phyloP scores from a whole-genome alignment of 2,113 vertebrate genomes.

The Microcebus murinus region DNA sequence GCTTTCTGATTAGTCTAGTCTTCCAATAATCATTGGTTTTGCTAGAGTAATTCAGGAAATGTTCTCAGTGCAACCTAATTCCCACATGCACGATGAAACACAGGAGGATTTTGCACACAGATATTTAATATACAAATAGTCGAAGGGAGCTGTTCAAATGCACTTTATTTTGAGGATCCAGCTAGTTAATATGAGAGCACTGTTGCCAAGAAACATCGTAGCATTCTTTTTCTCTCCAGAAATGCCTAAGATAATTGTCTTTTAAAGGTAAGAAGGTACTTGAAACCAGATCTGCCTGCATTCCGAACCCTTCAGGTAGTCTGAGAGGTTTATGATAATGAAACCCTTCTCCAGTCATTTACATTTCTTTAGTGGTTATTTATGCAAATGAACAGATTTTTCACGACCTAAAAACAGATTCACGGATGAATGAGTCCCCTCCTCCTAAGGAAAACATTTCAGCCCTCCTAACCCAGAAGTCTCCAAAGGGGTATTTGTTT shows the following conservation, averaged over 20 bases:
- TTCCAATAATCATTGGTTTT: slow-evolving; percentile 55
- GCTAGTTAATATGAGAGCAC: slow-evolving; percentile 50
- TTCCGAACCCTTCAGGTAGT: slow-evolving; percentile 75
- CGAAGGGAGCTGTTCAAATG: slow-evolving; percentile 5
- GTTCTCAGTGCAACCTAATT: background rate
- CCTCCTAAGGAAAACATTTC: slow-evolving; percentile 71
- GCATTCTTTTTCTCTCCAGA: slow-evolving; percentile 42
- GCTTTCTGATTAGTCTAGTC: slow-evolving; percentile 37
- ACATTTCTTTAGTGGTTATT: slow-evolving; percentile 78
- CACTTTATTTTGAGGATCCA: slow-evolving; percentile 53
- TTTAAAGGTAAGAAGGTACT: slow-evolving; percentile 79
- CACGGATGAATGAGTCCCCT: slow-evolving; percentile 71
- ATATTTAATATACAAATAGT: slow-evolving; percentile 48
- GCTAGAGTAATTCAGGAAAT: slow-evolving; percentile 32
- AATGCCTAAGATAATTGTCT: slow-evolving; percentile 76
- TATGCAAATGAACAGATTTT: slow-evolving; percentile 77
- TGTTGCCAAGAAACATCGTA: slow-evolving; percentile 55
- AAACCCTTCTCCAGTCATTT: slow-evolving; percentile 73
- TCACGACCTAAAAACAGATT: slow-evolving; percentile 64
- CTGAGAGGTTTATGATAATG: slow-evolving; percentile 73
- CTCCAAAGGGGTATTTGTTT: slow-evolving; percentile 79
- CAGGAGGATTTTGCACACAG: background rate
- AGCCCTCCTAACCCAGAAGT: slow-evolving; percentile 58
- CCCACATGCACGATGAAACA: background rate
- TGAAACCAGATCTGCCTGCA: slow-evolving; percentile 74